Conservation (phyloP, 30 jellyfish, hydroid and myxozoan genomes). For the Nemopilema nomurai region DNA sequence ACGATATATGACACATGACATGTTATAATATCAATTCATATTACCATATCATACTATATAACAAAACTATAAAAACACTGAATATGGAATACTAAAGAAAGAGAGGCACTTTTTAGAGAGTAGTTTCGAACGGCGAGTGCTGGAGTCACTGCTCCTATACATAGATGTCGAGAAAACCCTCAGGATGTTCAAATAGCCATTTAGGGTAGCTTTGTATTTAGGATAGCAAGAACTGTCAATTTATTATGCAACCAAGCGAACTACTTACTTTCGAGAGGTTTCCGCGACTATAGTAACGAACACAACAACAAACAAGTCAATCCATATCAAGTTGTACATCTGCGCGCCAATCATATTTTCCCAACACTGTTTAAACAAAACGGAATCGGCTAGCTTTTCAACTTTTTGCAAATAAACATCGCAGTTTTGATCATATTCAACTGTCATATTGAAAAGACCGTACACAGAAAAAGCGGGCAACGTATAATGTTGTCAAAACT, state of each 20-base stretch:
- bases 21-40: too few species aligned
- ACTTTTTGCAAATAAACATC: too few species aligned
- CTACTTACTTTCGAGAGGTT: slow-evolving; percentile 88
- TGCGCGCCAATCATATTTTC: slow-evolving; percentile 93
- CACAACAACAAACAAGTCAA: slow-evolving; percentile 85
- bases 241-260: not conserved
- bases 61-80: not conserved
- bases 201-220: not conserved
- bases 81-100: not conserved
- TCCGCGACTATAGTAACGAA: slow-evolving; percentile 75
- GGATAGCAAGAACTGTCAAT: not conserved
- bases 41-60: not conserved
- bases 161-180: too few species aligned
- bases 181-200: too few species aligned
- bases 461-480: too few species aligned
- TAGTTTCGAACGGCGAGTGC: too few species aligned
- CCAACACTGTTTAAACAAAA: slow-evolving; percentile 81
- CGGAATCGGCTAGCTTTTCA: not conserved
- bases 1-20: too few species aligned
- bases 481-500: too few species aligned
- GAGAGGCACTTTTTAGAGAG: too few species aligned
- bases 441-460: too few species aligned
- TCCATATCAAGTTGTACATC: slow-evolving; percentile 84
- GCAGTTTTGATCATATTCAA: too few species aligned
- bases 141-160: too few species aligned